Evolutionary conservation across 1,140 invertebrate genomes (phyloP), one percentile per base, ranked within the genome.

Genomic region (Trichonephila clavata): DNA sequence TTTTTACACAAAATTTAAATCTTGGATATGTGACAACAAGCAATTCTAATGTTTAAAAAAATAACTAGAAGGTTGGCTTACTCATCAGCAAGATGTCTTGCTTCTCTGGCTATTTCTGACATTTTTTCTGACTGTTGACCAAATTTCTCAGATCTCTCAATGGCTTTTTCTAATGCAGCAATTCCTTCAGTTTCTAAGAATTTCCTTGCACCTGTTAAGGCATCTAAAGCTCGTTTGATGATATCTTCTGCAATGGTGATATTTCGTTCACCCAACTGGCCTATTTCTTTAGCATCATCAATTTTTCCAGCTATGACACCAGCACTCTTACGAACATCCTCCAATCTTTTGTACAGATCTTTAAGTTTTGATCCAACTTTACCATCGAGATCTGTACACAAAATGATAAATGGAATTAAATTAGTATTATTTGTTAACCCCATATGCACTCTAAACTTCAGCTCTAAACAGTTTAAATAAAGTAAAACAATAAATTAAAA

Each of bases 121-220:
- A 99, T 99, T 94, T 98, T 97, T 39, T 98, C 97, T 24, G 98
- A 99, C 95, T 99, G 98, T 94, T 98, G 97, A 10, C 98, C 98
- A 95, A 98, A 98, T 95, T 98, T 97, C 77, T 97, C 97, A 0
- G 98, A 98, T 68, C 98, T n/a, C 94, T 98, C 97, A 95, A 97
- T 97, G 0, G 98, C 98, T 94, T 97, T 97, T 1, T 97, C 95
- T 71, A 99, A 95, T 0, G 98, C 98, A 39, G 96, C 96, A 32
- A 96, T 96, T 6, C 98, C 98, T 95, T 99, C 98, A 1, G 97
- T 97, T 88, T 98, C 97, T 32, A 99, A 96, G 94, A 97, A 97
- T 94, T 97, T 97, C 90, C 97, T 95, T 2, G 97, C 97, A 90
- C 97, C 97, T 96, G 96, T 97, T 60, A 98, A 96, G 80, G 97